Percentiles rank a stretch among this genome's conserved stretches.
Evolutionary conservation across 2,797 vertebrate species (phyloP).

Genomic region (Adrianichthys oophorus): DNA sequence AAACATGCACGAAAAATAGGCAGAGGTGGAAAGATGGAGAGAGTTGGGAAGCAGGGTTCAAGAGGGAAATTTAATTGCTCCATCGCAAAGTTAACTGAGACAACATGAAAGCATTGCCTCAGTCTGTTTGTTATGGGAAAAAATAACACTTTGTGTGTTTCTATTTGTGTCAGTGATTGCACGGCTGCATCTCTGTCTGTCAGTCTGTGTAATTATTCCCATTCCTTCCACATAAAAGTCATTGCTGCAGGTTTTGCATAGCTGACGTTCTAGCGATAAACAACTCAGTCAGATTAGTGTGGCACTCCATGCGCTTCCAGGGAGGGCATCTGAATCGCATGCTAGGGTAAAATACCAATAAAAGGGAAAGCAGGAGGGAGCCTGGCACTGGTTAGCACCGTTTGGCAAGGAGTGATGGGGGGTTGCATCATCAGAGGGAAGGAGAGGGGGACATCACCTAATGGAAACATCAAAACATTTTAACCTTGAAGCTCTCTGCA

Average conservation of each 20-base stretch:
- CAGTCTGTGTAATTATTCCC: conserved; percentile 63
- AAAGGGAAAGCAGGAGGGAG: conserved; percentile 12
- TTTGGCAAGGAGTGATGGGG: conserved; percentile 65
- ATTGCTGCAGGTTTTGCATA: conserved; percentile 68
- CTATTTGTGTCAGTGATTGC: conserved; percentile 55
- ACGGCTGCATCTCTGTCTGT: conserved; percentile 50
- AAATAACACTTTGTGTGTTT: conserved; percentile 31
- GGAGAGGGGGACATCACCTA: conserved; percentile 50
- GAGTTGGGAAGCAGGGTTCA: conserved; percentile 18
- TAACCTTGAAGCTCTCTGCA: conserved; percentile 60
- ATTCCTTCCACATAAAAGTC: conserved; percentile 50
- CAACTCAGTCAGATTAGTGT: conserved; percentile 62
- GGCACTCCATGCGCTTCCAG: conserved; percentile 44
- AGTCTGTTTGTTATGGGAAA: conserved; percentile 63
- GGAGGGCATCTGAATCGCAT: conserved; percentile 48
- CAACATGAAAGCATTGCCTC: conserved; percentile 77
- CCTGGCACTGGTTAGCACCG: conserved; percentile 51
- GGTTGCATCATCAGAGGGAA: conserved; percentile 63
- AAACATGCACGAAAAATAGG: conserved; percentile 42
- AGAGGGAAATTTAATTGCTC: conserved; percentile 66
- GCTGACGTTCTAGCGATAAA: conserved; percentile 65
- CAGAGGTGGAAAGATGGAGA: conserved; percentile 25
- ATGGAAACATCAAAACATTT: conserved; percentile 61
- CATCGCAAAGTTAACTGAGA: conserved; percentile 61
- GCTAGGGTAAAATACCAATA: background rate